phyloP scores from a whole-genome alignment of 2,888 invertebrate genomes.

The Cylindroiulus punctatus region DNA sequence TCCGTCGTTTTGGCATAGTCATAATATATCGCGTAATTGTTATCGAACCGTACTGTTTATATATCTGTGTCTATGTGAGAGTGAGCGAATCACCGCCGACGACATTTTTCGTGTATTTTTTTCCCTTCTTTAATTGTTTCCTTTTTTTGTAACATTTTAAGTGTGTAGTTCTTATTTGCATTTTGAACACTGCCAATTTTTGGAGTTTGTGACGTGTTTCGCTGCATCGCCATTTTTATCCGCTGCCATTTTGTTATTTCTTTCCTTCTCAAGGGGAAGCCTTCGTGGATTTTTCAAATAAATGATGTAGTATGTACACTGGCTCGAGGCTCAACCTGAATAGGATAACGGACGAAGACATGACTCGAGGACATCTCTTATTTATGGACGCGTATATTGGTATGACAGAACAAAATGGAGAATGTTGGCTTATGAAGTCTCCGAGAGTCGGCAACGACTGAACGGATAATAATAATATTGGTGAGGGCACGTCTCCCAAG shows the following conservation, averaged over 20 bases:
- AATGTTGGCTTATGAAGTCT: too few species aligned
- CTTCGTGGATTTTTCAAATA: conserved; percentile 35
- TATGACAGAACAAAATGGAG: too few species aligned
- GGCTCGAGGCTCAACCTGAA: too few species aligned
- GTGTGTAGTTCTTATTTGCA: conserved; percentile 29
- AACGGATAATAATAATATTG: too few species aligned
- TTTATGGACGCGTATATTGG: too few species aligned
- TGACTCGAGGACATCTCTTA: too few species aligned
- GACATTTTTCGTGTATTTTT: neutral
- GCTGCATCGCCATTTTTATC: conserved; percentile 29
- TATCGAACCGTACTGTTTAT: conserved; percentile 23
- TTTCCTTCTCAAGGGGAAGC: conserved; percentile 36
- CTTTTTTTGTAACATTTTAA: conserved; percentile 6
- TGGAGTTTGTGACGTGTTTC: conserved; percentile 24
- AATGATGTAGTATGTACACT: conserved; percentile 23
- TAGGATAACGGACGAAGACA: too few species aligned
- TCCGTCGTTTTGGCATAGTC: conserved; percentile 35
- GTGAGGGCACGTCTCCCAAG: too few species aligned
- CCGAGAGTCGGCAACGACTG: too few species aligned
- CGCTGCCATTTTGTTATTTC: conserved; percentile 45
- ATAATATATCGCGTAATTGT: conserved; percentile 17
- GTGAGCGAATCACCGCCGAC: neutral
- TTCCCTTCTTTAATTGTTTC: too few species aligned
- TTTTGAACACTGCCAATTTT: conserved; percentile 36
- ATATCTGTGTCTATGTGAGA: conserved; percentile 27